These are phyloP conservation scores for Venturia canescens DNA, from an alignment of 1,140 invertebrate genomes.

Conservation along the genomic window DNA sequence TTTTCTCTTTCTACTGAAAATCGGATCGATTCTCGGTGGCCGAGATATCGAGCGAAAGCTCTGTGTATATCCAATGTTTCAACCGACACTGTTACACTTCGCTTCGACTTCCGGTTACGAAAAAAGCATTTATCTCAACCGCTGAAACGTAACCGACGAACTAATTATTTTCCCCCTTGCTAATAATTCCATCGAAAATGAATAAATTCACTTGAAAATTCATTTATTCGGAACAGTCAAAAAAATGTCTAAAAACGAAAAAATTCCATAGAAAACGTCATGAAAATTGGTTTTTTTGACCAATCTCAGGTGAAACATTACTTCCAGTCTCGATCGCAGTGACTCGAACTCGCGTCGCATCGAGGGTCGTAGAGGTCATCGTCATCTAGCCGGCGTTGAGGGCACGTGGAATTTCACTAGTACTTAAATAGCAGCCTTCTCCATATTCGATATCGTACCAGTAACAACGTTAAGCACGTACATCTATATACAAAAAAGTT, in stretches of 20 bases:
- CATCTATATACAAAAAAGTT: not conserved
- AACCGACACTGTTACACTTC: not conserved
- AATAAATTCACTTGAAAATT: too few relatives aligned
- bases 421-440: slow-evolving; percentile 16
- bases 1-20: slow-evolving; percentile 22
- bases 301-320: too few relatives aligned
- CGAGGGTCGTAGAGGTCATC: slow-evolving; percentile 10
- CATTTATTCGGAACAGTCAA: too few relatives aligned
- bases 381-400: not conserved
- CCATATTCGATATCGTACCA: not conserved
- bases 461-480: not conserved
- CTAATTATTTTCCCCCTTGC: too few relatives aligned
- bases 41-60: slow-evolving; percentile 38
- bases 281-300: too few relatives aligned
- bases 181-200: too few relatives aligned
- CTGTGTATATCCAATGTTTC: not conserved
- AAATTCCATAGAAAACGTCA: too few relatives aligned
- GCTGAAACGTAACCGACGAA: too few relatives aligned
- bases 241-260: too few relatives aligned
- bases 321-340: not conserved
- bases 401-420: slow-evolving; percentile 19
- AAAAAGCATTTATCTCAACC: not conserved
- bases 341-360: slow-evolving; percentile 3
- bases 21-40: slow-evolving; percentile 39
- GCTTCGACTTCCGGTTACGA: not conserved